Conservation (phyloP, 2,797 vertebrate species). For the Botia kubotai region DNA sequence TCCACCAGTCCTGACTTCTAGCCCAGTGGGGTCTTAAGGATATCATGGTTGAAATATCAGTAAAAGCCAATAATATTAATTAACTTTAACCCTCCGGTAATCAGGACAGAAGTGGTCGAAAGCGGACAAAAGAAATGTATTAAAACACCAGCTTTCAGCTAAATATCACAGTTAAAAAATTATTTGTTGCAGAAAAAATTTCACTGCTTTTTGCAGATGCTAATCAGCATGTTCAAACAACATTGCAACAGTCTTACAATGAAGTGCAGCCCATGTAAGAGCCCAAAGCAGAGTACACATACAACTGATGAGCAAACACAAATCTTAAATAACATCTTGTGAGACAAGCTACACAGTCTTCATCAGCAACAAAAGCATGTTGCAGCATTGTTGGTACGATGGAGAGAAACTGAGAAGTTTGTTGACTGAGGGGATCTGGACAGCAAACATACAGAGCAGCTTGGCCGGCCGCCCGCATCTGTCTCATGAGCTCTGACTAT, state of each 20-base stretch:
- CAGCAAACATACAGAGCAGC: constrained; percentile 72
- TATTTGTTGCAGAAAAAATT: background rate
- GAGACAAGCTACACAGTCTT: constrained; percentile 65
- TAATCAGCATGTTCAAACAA: constrained; percentile 31
- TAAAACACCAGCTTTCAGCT: too few species aligned
- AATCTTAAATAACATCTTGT: constrained; percentile 59
- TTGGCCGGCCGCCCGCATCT: constrained; percentile 77
- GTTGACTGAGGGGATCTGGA: constrained; percentile 79
- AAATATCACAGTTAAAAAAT: too few species aligned
- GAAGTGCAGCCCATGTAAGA: constrained; percentile 25
- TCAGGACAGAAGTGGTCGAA: too few species aligned
- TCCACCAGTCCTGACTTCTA: too few species aligned
- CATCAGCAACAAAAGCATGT: constrained; percentile 70
- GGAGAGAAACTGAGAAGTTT: constrained; percentile 67
- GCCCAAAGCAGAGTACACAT: constrained; percentile 45
- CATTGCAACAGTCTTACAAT: constrained; percentile 43
- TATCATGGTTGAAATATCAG: too few species aligned
- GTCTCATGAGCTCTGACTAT: constrained; percentile 65
- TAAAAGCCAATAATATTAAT: too few species aligned
- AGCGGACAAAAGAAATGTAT: too few species aligned
- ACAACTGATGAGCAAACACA: constrained; percentile 59
- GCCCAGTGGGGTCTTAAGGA: too few species aligned
- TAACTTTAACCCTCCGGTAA: too few species aligned
- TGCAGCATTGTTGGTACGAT: constrained; percentile 67
- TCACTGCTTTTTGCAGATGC: background rate